Base-by-base conservation (phyloP, 64 coral and sea anemone species). In the Pachyseris speciosa region DNA sequence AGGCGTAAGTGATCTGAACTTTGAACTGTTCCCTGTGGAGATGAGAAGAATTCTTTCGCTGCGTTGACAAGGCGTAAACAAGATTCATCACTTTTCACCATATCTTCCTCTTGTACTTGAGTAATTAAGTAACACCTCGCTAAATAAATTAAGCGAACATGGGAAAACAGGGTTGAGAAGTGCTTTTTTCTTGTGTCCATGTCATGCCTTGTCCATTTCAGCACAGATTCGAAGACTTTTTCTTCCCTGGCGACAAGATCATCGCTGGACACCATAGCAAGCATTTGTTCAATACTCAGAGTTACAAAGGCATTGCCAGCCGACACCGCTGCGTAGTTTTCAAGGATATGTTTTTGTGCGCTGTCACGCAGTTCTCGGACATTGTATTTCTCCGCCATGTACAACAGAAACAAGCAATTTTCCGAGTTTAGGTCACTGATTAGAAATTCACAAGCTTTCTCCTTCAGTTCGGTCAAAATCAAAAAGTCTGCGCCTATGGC, bases 191-290 rank as follows among this genome's bases (percentile, higher is more conserved):
- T 75, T 47, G 66, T 66, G 25, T 89, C 86, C 43, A 90, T 44
- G 57, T 88, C 66, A 48, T 83, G 69, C 49, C 90, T 90, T 3
- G 76, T 72, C 95, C 95, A 97, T 36, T 80, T 78, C 25, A 97
- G 70, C 6, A 97, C 44, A 55, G 95, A 86, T 69, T 97, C 91
- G 67, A 93, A 97, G 11, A 97, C 78, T 22, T 97, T 92, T 34
- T 88, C 70, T 29, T 97, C 95, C 80, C 93, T 93, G 1, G 95
- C 91, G 3, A 93, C 95, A 36, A 97, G 86, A 15, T 94, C 86
- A 27, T 97, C 91, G 65, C 95, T 79, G 19, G 95, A 89, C 36
- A 97, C 77, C 4, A 97, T 94, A 12, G 86, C 78, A 9, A 86
- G 34, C 27, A 97, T 16, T 44, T 97, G 91, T 29, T 85, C 49